Conservation (phyloP, 2,113 vertebrate genomes). For the Anas platyrhynchos region DNA sequence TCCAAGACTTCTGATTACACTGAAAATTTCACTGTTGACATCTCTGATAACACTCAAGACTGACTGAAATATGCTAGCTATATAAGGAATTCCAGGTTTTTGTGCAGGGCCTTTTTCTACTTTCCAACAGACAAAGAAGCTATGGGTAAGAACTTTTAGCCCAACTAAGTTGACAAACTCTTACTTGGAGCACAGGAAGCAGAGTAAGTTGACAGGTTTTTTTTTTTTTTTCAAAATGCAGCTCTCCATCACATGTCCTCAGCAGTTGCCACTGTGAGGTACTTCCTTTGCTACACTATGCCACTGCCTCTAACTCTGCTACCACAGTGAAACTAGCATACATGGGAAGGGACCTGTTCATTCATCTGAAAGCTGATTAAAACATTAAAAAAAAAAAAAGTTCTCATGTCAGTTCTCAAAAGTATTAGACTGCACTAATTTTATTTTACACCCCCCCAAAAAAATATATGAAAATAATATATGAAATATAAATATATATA, state of each 20-base stretch:
- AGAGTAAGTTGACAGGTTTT: neutral
- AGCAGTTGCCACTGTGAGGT: fast-evolving
- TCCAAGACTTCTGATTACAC: neutral
- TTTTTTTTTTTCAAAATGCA: neutral
- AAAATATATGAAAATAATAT: no score
- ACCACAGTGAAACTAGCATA: neutral
- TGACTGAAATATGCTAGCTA: neutral
- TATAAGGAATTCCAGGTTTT: neutral
- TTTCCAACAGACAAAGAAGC: neutral
- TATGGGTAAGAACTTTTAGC: neutral
- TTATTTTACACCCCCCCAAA: neutral
- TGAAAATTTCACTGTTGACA: neutral
- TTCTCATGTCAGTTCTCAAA: neutral
- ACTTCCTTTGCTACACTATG: neutral
- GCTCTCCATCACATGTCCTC: neutral
- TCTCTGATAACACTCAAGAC: neutral
- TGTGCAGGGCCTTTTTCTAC: neutral
- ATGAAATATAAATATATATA: no score
- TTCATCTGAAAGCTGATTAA: neutral
- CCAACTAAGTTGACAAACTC: neutral
- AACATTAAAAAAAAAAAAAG: neutral
- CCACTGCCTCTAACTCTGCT: neutral
- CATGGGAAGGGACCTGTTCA: neutral
- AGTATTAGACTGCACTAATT: neutral
- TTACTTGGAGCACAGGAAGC: neutral